These are phyloP conservation scores for Watsonalla binaria DNA, from an alignment of 2,888 invertebrate genomes.

Conservation along the genomic window DNA sequence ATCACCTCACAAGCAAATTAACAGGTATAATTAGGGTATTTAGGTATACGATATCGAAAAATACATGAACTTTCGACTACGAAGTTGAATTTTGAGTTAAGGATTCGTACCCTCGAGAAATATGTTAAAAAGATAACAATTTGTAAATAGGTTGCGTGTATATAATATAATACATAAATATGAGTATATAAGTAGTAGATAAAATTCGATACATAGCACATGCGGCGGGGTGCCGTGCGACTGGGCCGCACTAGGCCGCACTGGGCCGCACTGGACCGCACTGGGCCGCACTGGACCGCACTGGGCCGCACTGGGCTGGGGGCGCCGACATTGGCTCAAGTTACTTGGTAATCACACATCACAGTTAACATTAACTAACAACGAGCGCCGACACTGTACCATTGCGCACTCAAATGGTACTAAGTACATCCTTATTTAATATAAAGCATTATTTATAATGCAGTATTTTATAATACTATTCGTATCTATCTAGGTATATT, in stretches of 20 bases:
- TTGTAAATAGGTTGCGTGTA: background rate
- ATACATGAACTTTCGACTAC: conserved; percentile 22
- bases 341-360: no score
- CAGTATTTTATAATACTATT: no score
- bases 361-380: conserved; percentile 3
- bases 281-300: background rate
- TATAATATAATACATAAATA: background rate
- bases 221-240: background rate
- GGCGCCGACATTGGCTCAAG: no score
- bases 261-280: no score
- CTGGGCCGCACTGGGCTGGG: no score
- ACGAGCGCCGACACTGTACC: no score
- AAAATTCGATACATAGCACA: background rate
- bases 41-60: conserved; percentile 33
- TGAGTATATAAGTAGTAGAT: background rate
- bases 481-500: no score
- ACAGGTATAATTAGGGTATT: conserved; percentile 7
- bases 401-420: no score
- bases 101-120: conserved; percentile 2
- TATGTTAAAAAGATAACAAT: background rate
- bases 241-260: background rate
- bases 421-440: no score
- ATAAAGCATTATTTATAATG: no score
- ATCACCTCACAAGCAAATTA: conserved; percentile 5
- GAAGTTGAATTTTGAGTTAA: conserved; percentile 8